phyloP scores from a whole-genome alignment of 2,113 vertebrate genomes.

The Upupa epops region DNA sequence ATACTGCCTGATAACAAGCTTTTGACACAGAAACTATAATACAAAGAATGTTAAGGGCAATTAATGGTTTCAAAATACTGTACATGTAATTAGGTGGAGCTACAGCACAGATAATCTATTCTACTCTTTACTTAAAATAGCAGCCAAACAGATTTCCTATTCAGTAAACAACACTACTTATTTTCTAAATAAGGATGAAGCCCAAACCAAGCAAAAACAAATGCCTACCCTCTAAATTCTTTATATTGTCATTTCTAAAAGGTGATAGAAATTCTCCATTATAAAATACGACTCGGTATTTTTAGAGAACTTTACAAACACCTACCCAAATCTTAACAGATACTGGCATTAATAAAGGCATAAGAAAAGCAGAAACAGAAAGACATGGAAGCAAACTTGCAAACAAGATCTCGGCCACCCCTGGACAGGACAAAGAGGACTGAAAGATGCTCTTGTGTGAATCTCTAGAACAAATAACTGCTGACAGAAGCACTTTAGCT shows the following conservation, averaged over 20 bases:
- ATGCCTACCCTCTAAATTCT: not conserved
- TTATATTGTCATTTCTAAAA: not conserved
- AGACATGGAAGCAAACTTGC: not conserved
- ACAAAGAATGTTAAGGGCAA: not conserved
- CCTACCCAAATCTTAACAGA: not conserved
- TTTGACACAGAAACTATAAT: not conserved
- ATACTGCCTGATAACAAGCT: not conserved
- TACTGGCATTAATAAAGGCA: not conserved
- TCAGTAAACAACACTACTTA: not conserved
- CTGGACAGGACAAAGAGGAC: not conserved
- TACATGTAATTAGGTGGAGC: constrained; percentile 7
- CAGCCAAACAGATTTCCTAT: constrained; percentile 1
- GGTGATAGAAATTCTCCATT: not conserved
- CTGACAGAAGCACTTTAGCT: not conserved
- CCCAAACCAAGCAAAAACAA: not conserved
- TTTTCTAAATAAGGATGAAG: not conserved
- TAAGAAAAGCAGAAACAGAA: not conserved
- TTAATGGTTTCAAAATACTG: not conserved
- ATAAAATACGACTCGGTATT: not conserved
- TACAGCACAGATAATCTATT: constrained; percentile 43
- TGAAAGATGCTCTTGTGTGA: not conserved
- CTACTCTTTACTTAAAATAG: constrained; percentile 33
- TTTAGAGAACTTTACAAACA: not conserved
- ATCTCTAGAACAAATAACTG: not conserved
- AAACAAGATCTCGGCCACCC: not conserved